Evolutionary conservation across 92 coral and sea anemone genomes (phyloP), one percentile per base, ranked within the genome.

Genomic region (Hydrozoanthus gracilis): DNA sequence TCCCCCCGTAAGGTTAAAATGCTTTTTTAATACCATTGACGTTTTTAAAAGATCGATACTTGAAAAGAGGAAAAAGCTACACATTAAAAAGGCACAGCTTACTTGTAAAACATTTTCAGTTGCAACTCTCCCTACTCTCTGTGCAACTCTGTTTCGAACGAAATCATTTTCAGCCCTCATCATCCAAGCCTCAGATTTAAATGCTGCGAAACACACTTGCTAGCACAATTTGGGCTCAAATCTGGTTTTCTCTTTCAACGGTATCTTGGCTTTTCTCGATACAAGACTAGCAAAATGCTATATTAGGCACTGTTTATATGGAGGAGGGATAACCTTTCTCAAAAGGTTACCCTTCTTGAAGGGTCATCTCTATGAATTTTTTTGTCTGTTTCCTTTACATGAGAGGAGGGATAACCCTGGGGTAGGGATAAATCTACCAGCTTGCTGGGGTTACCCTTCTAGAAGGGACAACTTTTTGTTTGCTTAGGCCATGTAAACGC

Each of bases 311-410:
- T 65, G 71, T 65, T 65, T 65, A 65, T 27, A 65, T 65, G 15
- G 71, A 65, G 75, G 76, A 44, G 51, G 76, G 76, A 71, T 71
- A 71, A 71, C 76, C 76, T 44, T 71, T 71, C 76, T 35, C 49
- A 35, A 71, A 71, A 51, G 76, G 76, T 71, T 71, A 71, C 76
- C 76, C 76, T 71, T 71, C 76, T 39, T 44, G 51, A 71, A 71
- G 76, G 76, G 76, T 71, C 76, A 71, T 71, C 76, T 71, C 76
- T 71, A 7, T 71, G n/a, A 71, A 44, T 71, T 7, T 66, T 71
- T 71, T 71, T 71, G 15, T 71, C 76, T 71, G 76, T 44, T 71
- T 70, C 75, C 75, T 70, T 70, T 70, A 70, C 75, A 70, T 66
- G 72, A 0, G 72, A 68, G 73, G 73, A 68, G 73, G 73, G 73